Conservation (phyloP, 30 jellyfish, hydroid and myxozoan genomes). For the Turritopsis dohrnii region DNA sequence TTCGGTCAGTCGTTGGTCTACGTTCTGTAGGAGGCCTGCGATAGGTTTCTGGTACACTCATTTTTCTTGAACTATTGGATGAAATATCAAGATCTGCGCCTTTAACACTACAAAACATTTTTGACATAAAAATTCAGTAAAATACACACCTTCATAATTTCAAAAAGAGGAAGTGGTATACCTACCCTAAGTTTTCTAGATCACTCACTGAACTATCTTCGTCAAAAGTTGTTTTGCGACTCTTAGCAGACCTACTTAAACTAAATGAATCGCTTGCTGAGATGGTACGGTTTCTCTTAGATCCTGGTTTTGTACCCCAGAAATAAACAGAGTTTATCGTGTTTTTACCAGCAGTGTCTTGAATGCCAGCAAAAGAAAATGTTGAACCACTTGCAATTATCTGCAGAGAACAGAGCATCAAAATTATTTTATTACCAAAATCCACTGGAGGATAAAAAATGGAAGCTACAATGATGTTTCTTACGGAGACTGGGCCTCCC, state of each 20-base stretch:
- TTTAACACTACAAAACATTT: not conserved
- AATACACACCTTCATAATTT: not conserved
- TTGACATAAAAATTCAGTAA: not conserved
- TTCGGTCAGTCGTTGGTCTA: constrained; percentile 20
- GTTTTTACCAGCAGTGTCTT: not conserved
- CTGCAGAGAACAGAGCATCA: constrained; percentile 23
- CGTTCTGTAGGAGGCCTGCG: not conserved
- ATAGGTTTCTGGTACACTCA: not conserved
- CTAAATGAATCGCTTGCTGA: constrained; percentile 11
- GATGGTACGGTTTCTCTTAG: constrained; percentile 7
- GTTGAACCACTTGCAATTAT: constrained; percentile 61
- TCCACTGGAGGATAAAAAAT: not conserved
- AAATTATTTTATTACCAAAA: not conserved
- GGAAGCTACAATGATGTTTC: constrained; percentile 4
- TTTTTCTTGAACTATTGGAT: not conserved
- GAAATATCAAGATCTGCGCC: not conserved
- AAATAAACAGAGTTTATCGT: constrained; percentile 50
- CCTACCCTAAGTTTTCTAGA: not conserved
- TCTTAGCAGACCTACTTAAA: not conserved
- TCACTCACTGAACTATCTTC: not conserved
- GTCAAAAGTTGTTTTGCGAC: not conserved
- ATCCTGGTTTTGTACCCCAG: constrained; percentile 86
- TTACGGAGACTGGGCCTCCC: constrained; percentile 57
- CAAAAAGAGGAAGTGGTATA: not conserved
- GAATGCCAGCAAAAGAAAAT: constrained; percentile 69